Percentiles rank a stretch among this genome's conserved stretches.
phyloP scores from a whole-genome alignment of 2,797 vertebrate species.

The Antennarius maculatus region DNA sequence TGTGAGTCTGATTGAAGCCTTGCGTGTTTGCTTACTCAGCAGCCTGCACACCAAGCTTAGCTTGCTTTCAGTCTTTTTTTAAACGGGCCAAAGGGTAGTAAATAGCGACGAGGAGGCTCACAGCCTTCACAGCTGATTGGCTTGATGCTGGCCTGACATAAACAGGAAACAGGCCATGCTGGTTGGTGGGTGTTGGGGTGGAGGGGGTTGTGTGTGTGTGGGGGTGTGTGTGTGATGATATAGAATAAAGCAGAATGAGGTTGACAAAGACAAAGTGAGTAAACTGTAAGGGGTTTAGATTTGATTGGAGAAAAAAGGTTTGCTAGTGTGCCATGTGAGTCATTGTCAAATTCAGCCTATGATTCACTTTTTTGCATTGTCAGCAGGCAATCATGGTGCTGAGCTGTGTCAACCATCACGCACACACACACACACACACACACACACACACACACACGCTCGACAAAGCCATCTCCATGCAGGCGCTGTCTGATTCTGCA shows the following conservation, averaged over 20 bases:
- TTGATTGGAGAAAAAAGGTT: constrained; percentile 23
- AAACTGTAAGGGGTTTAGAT: constrained; percentile 53
- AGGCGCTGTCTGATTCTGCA: no score
- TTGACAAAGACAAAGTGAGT: constrained; percentile 58
- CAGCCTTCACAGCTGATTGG: constrained; percentile 83
- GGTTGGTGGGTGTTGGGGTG: constrained; percentile 56
- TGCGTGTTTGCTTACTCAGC: constrained; percentile 84
- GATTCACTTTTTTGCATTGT: constrained; percentile 62
- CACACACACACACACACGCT: neutral
- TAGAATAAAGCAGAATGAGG: constrained; percentile 51
- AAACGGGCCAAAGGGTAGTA: constrained; percentile 80
- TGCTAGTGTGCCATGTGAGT: constrained; percentile 67
- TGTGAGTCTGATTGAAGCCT: constrained; percentile 58
- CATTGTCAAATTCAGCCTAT: constrained; percentile 19
- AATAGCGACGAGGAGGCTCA: constrained; percentile 84
- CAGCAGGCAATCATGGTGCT: constrained; percentile 58
- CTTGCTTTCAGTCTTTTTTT: constrained; percentile 76
- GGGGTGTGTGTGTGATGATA: neutral
- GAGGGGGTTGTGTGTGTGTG: constrained; percentile 31
- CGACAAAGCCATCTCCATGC: no score
- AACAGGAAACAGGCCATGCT: constrained; percentile 80
- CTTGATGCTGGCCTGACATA: constrained; percentile 80
- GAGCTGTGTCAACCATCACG: constrained; percentile 26
- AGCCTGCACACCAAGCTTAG: constrained; percentile 64
- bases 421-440: no score